Base-by-base conservation (phyloP, 2,797 vertebrate genomes). In the Oreortyx pictus region DNA sequence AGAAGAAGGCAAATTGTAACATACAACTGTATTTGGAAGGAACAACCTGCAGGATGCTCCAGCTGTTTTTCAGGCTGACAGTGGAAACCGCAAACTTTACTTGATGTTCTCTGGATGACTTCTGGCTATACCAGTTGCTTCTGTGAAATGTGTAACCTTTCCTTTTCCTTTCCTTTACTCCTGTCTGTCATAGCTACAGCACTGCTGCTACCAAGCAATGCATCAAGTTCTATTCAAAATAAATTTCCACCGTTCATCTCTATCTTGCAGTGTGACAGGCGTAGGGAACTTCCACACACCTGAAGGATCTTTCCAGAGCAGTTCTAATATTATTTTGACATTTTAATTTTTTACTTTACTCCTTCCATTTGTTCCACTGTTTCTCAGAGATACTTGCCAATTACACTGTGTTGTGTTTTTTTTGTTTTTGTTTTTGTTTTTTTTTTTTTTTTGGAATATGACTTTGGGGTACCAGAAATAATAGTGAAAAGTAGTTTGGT, bases 371-470 rank as follows among this genome's bases (percentile, higher is more conserved):
- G 8, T 24, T 52, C 65, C 4, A 2, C 10, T 59, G 3, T 8
- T 61, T 47, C 35, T 74, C 17, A 22, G 25, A 82, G 19, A 23
- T 3, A 7, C 18, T 43, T 57, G 8, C 31, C 15, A 35, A 2
- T 29, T 49, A 9, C 8, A 9, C 9, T 2, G 2, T 59, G 9
- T 46, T 20, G 0, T 59, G 41, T 13, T 6, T 20, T 60, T 0
- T 1, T 46, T 25, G 2, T 8, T 50, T 27, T 4, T 25, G 43
- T 8, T 61, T 8, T 14, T 59, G 41, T 13, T 6, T 20, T 60
- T 0, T 1, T 46, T 25, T 1, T 8, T 87, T 83, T 74, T 78
- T 23, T 6, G 1, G 64, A 13, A 25, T 8, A 0, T 35, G 57
- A 25, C 44, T 68, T 44, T 4, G 47, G n/a, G 19, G 44, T 66